These are phyloP conservation scores for Xenopus tropicalis DNA, from an alignment of 2,113 vertebrate genomes.

Conservation along the genomic window DNA sequence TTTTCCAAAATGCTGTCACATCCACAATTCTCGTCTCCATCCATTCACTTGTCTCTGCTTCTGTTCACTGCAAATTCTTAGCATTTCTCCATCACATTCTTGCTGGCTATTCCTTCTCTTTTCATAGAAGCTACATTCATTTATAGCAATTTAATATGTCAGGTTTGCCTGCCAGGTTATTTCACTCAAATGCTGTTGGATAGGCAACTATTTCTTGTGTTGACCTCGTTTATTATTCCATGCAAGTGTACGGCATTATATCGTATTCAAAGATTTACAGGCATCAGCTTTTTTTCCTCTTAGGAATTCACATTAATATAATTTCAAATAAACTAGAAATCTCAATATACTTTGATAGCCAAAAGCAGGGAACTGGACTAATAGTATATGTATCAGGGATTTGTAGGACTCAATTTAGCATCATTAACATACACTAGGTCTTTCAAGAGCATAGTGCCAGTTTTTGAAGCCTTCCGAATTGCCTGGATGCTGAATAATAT, in stretches of 20 bases:
- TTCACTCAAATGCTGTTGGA: not conserved
- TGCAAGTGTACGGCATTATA: not conserved
- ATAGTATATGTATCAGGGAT: too few relatives aligned
- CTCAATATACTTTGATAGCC: too few relatives aligned
- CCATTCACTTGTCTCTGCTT: not conserved
- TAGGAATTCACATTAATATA: constrained; percentile 7
- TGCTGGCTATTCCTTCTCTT: not conserved
- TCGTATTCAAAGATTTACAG: constrained; percentile 12
- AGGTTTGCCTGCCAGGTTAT: not conserved
- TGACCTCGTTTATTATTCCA: constrained; percentile 22
- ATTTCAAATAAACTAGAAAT: too few relatives aligned
- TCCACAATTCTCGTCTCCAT: not conserved
- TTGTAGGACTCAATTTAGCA: too few relatives aligned
- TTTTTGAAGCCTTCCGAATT: too few relatives aligned
- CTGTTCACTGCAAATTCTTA: not conserved
- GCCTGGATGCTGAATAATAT: too few relatives aligned
- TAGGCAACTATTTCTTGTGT: constrained; percentile 6
- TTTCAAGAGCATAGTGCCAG: too few relatives aligned
- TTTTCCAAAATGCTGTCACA: not conserved
- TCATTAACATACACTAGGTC: too few relatives aligned
- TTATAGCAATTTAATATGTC: not conserved
- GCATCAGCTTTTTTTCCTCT: constrained; percentile 21
- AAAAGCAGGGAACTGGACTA: too few relatives aligned
- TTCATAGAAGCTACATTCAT: not conserved
- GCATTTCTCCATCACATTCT: not conserved